phyloP scores from a whole-genome alignment of 2,888 invertebrate genomes.

The Strigamia crassipes region DNA sequence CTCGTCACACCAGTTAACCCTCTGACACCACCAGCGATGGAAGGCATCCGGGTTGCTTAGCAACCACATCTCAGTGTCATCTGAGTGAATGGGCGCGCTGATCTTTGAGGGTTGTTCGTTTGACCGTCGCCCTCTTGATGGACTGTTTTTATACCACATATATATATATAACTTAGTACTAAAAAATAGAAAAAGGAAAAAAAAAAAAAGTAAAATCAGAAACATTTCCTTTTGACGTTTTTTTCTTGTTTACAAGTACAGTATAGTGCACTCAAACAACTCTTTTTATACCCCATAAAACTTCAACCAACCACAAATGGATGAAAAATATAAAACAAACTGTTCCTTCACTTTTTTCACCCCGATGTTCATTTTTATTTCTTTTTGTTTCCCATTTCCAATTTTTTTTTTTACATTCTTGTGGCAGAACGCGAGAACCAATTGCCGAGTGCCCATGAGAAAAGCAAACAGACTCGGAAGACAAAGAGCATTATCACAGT shows the following conservation, averaged over 20 bases:
- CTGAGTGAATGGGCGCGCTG: conserved; percentile 40
- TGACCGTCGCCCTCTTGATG: conserved; percentile 36
- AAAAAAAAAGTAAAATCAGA: conserved; percentile 1
- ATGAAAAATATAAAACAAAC: conserved; percentile 36
- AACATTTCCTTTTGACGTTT: background rate
- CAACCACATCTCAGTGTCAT: conserved; percentile 40
- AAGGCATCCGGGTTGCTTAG: conserved; percentile 40
- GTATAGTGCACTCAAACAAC: conserved; percentile 23
- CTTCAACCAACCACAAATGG: conserved; percentile 36
- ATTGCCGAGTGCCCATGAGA: background rate
- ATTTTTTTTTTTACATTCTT: background rate
- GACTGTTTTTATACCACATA: background rate
- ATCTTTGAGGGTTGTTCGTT: conserved; percentile 42
- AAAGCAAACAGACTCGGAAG: conserved; percentile 15
- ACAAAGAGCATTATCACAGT: background rate
- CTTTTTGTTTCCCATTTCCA: background rate
- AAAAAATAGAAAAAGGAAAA: background rate
- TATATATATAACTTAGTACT: background rate
- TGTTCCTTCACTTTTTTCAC: conserved; percentile 3
- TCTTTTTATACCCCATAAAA: conserved; percentile 30
- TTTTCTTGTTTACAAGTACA: conserved; percentile 32
- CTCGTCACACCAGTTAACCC: conserved; percentile 42
- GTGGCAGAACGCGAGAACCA: conserved; percentile 6
- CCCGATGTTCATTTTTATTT: conserved; percentile 24
- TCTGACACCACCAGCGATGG: conserved; percentile 35